These are phyloP conservation scores for Drosophila paramelanica DNA, from an alignment of 2,888 invertebrate genomes.

Conservation along the genomic window DNA sequence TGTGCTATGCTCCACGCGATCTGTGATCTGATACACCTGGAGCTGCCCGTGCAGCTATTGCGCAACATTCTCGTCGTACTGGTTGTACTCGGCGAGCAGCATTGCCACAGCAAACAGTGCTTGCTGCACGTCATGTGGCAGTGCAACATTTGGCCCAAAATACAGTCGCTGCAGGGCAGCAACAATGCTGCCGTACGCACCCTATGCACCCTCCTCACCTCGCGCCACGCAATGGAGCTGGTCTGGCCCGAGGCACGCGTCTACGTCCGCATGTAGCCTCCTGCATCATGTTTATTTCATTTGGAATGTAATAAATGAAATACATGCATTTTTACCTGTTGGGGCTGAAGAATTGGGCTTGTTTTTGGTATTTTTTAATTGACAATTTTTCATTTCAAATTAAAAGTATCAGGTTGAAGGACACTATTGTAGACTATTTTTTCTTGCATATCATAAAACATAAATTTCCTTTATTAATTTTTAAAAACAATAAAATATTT, in stretches of 20 bases:
- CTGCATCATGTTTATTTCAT: too few species aligned
- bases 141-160: conserved; percentile 30
- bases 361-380: too few species aligned
- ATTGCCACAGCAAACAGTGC: conserved; percentile 32
- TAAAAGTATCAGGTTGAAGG: too few species aligned
- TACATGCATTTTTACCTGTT: too few species aligned
- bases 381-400: too few species aligned
- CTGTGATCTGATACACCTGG: conserved; percentile 35
- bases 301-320: too few species aligned
- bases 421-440: too few species aligned
- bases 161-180: conserved; percentile 20
- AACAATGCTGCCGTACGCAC: conserved; percentile 32
- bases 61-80: conserved; percentile 44
- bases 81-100: conserved; percentile 29
- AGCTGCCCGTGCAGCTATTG: conserved; percentile 37
- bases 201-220: conserved; percentile 19
- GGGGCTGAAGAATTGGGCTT: too few species aligned
- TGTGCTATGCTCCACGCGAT: conserved; percentile 27
- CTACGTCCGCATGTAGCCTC: conserved; percentile 5
- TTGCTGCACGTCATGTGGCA: conserved; percentile 39
- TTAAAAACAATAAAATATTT: too few species aligned
- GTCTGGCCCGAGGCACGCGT: conserved; percentile 14
- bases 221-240: conserved; percentile 14
- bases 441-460: too few species aligned
- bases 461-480: too few species aligned